These are phyloP conservation scores for Aphidoletes aphidimyza DNA, from an alignment of 2,888 invertebrate species.

Conservation along the genomic window DNA sequence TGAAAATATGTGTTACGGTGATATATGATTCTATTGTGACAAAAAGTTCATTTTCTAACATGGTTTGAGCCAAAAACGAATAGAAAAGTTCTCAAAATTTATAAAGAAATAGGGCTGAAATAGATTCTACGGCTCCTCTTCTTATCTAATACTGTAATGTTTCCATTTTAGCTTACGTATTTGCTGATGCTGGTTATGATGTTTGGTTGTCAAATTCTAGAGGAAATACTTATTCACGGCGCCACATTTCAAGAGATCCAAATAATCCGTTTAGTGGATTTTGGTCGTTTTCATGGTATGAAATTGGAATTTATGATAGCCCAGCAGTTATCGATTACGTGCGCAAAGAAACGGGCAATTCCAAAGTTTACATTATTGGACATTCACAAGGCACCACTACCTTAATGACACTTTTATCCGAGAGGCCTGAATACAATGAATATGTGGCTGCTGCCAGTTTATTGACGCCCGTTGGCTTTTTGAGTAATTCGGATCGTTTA, in stretches of 20 bases:
- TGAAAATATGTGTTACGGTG: too few relatives aligned
- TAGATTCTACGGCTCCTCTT: too few relatives aligned
- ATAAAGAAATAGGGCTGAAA: too few relatives aligned
- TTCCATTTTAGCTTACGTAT: background rate
- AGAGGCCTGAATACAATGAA: background rate
- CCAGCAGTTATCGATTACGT: background rate
- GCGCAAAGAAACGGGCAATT: background rate
- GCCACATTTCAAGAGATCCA: background rate
- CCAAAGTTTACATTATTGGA: background rate
- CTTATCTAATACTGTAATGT: too few relatives aligned
- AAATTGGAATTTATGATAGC: background rate
- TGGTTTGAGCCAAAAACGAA: too few relatives aligned
- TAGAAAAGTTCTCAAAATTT: too few relatives aligned
- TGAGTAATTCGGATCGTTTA: background rate
- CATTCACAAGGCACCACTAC: background rate
- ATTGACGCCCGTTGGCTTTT: background rate
- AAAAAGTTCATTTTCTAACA: too few relatives aligned
- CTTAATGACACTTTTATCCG: background rate
- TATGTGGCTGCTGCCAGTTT: background rate
- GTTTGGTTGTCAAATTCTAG: background rate
- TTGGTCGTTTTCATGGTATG: background rate
- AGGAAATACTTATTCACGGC: background rate
- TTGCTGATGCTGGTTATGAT: conserved; percentile 12
- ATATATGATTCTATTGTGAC: too few relatives aligned
- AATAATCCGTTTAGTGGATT: background rate